phyloP scores from a whole-genome alignment of 1,140 invertebrate genomes.

The Trichonephila clavipes region DNA sequence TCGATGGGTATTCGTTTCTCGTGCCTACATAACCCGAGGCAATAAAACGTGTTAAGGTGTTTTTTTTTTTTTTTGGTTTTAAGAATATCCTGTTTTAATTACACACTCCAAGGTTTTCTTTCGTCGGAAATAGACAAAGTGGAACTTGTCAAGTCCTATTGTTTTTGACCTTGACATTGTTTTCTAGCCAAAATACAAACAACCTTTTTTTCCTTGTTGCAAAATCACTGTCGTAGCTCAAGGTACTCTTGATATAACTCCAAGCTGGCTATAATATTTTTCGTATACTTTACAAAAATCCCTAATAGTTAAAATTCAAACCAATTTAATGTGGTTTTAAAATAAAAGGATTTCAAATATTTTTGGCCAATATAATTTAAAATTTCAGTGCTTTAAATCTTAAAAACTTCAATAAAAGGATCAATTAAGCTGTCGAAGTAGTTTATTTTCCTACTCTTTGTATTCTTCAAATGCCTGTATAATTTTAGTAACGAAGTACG shows the following conservation, averaged over 20 bases:
- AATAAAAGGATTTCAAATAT: too few species aligned
- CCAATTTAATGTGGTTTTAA: too few species aligned
- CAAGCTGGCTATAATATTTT: too few species aligned
- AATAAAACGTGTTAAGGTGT: neutral
- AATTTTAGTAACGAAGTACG: too few species aligned
- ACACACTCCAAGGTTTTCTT: neutral
- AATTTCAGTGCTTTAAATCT: too few species aligned
- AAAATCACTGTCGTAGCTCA: neutral
- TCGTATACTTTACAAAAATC: too few species aligned
- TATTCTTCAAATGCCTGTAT: too few species aligned
- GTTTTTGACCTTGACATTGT: conserved; percentile 35
- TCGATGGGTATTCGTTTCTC: neutral
- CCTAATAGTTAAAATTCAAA: too few species aligned
- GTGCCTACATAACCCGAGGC: neutral
- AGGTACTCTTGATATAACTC: neutral
- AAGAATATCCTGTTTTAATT: conserved; percentile 5
- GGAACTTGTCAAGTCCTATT: conserved; percentile 22
- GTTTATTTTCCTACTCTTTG: too few species aligned
- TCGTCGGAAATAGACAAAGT: conserved; percentile 3
- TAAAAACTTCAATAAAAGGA: too few species aligned
- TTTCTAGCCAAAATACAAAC: neutral
- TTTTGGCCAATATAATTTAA: too few species aligned
- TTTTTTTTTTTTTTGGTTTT: neutral
- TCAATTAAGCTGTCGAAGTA: too few species aligned
- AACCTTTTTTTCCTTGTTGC: neutral